Conservation (phyloP, 2,888 invertebrate species). For the Apantesis nais region DNA sequence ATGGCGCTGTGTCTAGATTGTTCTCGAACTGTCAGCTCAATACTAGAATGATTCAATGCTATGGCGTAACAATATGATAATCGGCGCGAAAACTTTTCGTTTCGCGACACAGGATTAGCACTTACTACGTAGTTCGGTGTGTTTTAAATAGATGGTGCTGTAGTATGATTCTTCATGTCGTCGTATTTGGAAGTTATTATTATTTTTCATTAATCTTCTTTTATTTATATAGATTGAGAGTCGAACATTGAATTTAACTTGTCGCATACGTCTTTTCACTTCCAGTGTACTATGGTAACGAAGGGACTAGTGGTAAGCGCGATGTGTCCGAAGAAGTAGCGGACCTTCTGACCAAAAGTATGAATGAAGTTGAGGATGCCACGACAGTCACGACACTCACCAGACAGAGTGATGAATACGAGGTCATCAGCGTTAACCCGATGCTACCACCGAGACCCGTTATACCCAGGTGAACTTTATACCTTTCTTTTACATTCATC, state of each 20-base stretch:
- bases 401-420: conserved; percentile 88
- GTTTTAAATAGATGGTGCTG: too few relatives aligned
- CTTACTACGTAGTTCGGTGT: too few relatives aligned
- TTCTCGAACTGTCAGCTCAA: too few relatives aligned
- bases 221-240: not conserved
- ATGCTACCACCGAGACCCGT: conserved; percentile 89
- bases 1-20: too few relatives aligned
- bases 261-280: conserved; percentile 4
- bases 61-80: too few relatives aligned
- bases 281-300: conserved; percentile 87
- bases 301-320: conserved; percentile 80
- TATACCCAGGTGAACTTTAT: conserved; percentile 79
- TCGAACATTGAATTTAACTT: not conserved
- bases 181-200: too few relatives aligned
- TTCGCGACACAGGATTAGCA: too few relatives aligned
- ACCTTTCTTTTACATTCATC: not conserved
- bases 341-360: conserved; percentile 86
- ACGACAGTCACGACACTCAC: conserved; percentile 67
- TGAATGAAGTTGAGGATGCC: conserved; percentile 77
- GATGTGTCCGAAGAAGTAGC: conserved; percentile 87
- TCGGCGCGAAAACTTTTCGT: too few relatives aligned
- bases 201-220: too few relatives aligned
- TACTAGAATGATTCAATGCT: too few relatives aligned
- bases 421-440: conserved; percentile 88
- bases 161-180: too few relatives aligned